Base-by-base conservation (phyloP, 2,888 invertebrate genomes). In the Apeira syringaria region DNA sequence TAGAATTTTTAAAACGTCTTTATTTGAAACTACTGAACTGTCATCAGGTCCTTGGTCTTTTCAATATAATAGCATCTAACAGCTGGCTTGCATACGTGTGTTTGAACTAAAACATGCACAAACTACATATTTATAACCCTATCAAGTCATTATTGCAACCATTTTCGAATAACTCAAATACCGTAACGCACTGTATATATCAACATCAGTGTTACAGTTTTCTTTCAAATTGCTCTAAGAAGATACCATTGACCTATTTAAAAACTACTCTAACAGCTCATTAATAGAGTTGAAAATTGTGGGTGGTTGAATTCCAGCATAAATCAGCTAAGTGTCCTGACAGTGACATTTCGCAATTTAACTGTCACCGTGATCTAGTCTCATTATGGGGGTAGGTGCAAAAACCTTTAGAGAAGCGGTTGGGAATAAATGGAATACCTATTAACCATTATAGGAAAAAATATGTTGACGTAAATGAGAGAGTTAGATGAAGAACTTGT, bases 141-240 rank as follows among this genome's bases (percentile, higher is more conserved):
- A 30, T 18, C 13, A 18, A 24, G 41, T 43, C 24, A 51, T 59
- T 54, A 53, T 36, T 42, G 37, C 51, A 26, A 31, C 54, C 49
- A 56, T 56, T 53, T 50, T 53, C 48, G 53, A 55, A 56, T 51
- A 48, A 50, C 44, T 48, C 39, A 40, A 48, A 55, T 59, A 42
- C 47, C 49, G 47, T 33, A 47, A 34, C 42, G 32, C 41, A 47
- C 48, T 31, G 39, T 48, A 57, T 61, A 55, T 57, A 61, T 63
- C 63, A 61, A 54, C 55, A 48, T 60, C 60, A 61, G 26, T 50
- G 63, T 42, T 61, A 60, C 59, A 58, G 50, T 63, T 63, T 58
- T 59, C 55, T 57, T 54, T 56, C 37, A 56, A 59, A 61, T 59
- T 54, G 47, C 49, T 43, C 37, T 42, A 26, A 42, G 36, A 34